Evolutionary conservation across 2,113 vertebrate species (phyloP).

Genomic region (Balaenoptera acutorostrata): DNA sequence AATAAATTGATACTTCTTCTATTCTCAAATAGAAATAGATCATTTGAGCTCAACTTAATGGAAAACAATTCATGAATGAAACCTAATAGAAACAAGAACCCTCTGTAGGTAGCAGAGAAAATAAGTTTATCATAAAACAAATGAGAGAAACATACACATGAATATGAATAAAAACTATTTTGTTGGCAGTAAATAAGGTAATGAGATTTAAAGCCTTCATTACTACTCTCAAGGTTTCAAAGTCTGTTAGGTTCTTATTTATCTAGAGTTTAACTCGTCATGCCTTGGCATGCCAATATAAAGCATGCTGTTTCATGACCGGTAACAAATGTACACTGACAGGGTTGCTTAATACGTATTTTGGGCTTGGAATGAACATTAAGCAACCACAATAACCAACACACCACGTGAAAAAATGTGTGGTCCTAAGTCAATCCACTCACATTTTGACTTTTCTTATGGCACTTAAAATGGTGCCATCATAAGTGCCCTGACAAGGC

Average conservation of each 20-base stretch:
- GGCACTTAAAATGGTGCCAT: not conserved
- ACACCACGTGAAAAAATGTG: not conserved
- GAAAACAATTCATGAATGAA: not conserved
- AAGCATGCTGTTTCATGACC: not conserved
- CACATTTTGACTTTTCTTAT: not conserved
- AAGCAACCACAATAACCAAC: not conserved
- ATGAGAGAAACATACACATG: not conserved
- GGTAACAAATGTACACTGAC: not conserved
- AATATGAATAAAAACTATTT: not conserved
- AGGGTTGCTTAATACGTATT: no score
- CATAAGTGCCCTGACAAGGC: not conserved
- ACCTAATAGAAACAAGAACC: not conserved
- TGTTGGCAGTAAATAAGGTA: not conserved
- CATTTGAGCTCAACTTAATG: not conserved
- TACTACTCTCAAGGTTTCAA: not conserved
- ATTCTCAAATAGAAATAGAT: not conserved
- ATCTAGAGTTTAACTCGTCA: not conserved
- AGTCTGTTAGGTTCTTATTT: not conserved
- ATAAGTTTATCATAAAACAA: not conserved
- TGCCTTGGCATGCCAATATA: not conserved
- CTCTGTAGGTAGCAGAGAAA: not conserved
- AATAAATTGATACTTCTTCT: not conserved
- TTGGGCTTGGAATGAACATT: not conserved
- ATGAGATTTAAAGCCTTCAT: not conserved
- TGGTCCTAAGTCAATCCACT: not conserved